Conservation (phyloP, 1,140 invertebrate genomes). For the Schlechtendalia chinensis region DNA sequence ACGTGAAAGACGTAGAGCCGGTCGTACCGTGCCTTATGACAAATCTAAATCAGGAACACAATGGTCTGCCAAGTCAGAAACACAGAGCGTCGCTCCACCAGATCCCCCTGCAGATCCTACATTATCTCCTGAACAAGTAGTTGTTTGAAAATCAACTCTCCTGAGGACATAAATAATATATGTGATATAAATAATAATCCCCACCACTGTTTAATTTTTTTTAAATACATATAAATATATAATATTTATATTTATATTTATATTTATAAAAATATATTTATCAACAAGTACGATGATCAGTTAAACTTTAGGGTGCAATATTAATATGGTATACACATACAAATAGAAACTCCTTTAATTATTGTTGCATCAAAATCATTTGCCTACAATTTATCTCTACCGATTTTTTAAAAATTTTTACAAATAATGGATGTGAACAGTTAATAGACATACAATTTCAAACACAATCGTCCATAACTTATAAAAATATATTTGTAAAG, state of each 20-base stretch:
- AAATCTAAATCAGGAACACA: constrained; percentile 50
- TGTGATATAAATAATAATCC: constrained; percentile 47
- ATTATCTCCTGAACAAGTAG: constrained; percentile 49
- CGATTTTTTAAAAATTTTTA: constrained; percentile 2
- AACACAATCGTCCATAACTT: constrained; percentile 37
- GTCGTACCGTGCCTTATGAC: constrained; percentile 63
- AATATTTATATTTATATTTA: constrained; percentile 28
- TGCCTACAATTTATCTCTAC: background rate
- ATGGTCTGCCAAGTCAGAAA: constrained; percentile 52
- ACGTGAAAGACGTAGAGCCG: constrained; percentile 74
- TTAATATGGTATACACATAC: constrained; percentile 23
- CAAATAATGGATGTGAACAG: background rate
- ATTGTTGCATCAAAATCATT: background rate
- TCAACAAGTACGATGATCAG: constrained; percentile 22
- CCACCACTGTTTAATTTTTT: constrained; percentile 39
- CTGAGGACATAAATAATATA: constrained; percentile 28
- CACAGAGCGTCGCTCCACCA: constrained; percentile 47
- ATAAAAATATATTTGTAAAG: constrained; percentile 25
- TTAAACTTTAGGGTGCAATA: constrained; percentile 37
- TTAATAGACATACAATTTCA: background rate
- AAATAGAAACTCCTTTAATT: background rate
- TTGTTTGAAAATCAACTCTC: constrained; percentile 18
- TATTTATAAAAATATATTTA: constrained; percentile 33
- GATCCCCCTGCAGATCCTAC: constrained; percentile 37
- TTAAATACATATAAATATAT: constrained; percentile 25